A percentile compares a stretch with the other conserved stretches of the same genome.
phyloP scores from a whole-genome alignment of 2,888 invertebrate genomes.

The Diarsia mendica region DNA sequence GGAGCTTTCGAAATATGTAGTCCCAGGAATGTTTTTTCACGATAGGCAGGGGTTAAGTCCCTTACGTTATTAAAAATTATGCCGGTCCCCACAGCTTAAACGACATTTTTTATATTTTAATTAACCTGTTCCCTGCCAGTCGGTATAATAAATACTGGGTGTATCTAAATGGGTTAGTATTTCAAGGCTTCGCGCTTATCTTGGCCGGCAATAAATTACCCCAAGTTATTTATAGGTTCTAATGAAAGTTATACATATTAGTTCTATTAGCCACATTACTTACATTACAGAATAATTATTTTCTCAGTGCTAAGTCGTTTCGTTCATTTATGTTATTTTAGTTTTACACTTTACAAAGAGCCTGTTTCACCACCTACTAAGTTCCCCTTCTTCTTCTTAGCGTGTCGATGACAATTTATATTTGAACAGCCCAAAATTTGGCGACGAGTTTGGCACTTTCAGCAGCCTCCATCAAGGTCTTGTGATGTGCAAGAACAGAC shows the following conservation, averaged over 20 bases:
- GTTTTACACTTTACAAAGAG: background rate
- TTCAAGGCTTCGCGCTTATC: constrained; percentile 60
- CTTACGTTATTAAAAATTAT: constrained; percentile 44
- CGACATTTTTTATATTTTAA: constrained; percentile 51
- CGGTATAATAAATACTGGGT: constrained; percentile 45
- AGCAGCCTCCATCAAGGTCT: too few relatives aligned
- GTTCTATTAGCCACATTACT: constrained; percentile 27
- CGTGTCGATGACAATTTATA: too few relatives aligned
- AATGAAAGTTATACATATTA: constrained; percentile 52
- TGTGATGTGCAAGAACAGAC: too few relatives aligned
- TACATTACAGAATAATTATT: constrained; percentile 26
- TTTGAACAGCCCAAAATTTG: too few relatives aligned
- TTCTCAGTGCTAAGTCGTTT: constrained; percentile 11
- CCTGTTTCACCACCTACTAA: too few relatives aligned
- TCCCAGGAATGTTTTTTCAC: constrained; percentile 29
- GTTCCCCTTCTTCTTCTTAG: too few relatives aligned
- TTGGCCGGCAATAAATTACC: constrained; percentile 50
- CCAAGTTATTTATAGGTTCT: constrained; percentile 52
- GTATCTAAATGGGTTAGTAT: constrained; percentile 51
- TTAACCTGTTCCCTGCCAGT: constrained; percentile 44
- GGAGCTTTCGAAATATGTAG: constrained; percentile 2
- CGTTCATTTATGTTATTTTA: constrained; percentile 14
- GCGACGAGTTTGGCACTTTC: too few relatives aligned
- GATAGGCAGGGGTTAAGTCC: constrained; percentile 10
- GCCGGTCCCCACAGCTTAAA: constrained; percentile 24